Evolutionary conservation across 2,113 vertebrate genomes (phyloP).

Genomic region (Heptranchias perlo): DNA sequence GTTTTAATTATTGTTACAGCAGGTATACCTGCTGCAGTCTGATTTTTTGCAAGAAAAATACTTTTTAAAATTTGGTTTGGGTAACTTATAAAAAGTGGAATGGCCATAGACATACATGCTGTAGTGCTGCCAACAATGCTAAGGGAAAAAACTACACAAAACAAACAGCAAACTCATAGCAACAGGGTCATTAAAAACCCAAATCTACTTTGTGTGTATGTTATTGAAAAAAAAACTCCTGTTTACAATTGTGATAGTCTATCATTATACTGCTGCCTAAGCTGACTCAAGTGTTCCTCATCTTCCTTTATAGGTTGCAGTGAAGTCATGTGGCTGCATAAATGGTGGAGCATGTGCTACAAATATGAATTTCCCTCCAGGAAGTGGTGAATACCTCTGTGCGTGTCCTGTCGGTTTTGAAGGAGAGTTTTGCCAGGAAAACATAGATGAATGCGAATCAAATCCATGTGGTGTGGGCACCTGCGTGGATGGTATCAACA

Average conservation of each 20-base stretch:
- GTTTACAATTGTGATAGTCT: not conserved
- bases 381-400: constrained; percentile 68
- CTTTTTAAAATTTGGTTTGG: not conserved
- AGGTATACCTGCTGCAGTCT: not conserved
- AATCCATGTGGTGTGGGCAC: constrained; percentile 48
- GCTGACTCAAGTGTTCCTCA: constrained; percentile 33
- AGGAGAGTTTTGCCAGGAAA: constrained; percentile 59
- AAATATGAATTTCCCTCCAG: constrained; percentile 63
- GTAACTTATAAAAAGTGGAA: not conserved
- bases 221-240: not conserved
- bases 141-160: not conserved
- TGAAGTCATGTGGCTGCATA: constrained; percentile 63
- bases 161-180: not conserved
- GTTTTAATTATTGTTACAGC: constrained; percentile 1
- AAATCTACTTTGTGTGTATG: not conserved
- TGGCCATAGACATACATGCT: not conserved
- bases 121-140: not conserved
- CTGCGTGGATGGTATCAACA: constrained; percentile 45
- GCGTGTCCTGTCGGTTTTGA: constrained; percentile 56
- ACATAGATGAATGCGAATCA: constrained; percentile 51
- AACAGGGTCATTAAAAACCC: not conserved
- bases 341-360: constrained; percentile 61
- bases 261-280: not conserved
- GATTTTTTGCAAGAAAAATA: not conserved
- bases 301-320: constrained; percentile 55